These are phyloP conservation scores for Cyprinus carpio DNA, from an alignment of 2,113 vertebrate species.

Conservation along the genomic window DNA sequence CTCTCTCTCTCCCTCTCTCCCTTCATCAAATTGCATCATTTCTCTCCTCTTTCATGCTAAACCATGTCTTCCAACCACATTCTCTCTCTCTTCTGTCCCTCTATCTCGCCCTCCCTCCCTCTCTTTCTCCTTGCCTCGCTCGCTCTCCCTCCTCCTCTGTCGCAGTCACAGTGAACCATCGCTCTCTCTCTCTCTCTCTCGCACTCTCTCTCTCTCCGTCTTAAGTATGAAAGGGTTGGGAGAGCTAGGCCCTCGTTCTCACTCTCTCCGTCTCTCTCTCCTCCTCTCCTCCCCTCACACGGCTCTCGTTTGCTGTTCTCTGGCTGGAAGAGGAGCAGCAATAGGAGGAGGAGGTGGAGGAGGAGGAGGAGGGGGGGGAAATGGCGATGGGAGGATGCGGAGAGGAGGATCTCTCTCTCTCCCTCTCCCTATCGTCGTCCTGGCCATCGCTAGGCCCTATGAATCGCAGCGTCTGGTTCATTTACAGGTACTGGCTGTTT, in stretches of 20 bases:
- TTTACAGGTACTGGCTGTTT: slow-evolving; percentile 86
- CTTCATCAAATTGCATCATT: slow-evolving; percentile 65
- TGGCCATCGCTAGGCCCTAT: slow-evolving; percentile 88
- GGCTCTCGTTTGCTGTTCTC: slow-evolving; percentile 70
- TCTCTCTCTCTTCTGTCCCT: slow-evolving; percentile 52
- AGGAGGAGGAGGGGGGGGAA: slow-evolving; percentile 73
- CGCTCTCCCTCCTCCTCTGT: slow-evolving; percentile 65
- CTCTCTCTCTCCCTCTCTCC: slow-evolving; percentile 11
- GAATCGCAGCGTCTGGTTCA: slow-evolving; percentile 91
- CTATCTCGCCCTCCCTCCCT: slow-evolving; percentile 58
- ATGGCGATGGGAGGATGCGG: slow-evolving; percentile 80
- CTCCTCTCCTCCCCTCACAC: slow-evolving; percentile 69
- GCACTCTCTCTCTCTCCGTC: slow-evolving; percentile 73
- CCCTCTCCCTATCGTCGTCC: slow-evolving; percentile 86
- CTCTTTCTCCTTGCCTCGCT: slow-evolving; percentile 47
- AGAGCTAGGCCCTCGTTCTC: slow-evolving; percentile 75
- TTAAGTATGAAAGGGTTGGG: slow-evolving; percentile 83
- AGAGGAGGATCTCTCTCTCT: slow-evolving; percentile 80
- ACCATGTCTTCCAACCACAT: slow-evolving; percentile 61
- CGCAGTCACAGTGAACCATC: slow-evolving; percentile 72
- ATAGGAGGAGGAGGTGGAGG: slow-evolving; percentile 70
- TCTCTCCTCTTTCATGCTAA: slow-evolving; percentile 70
- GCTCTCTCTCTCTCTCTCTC: slow-evolving; percentile 58
- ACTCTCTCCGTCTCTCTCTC: slow-evolving; percentile 69
- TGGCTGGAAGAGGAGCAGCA: slow-evolving; percentile 78